Evolutionary conservation across 2,888 invertebrate genomes (phyloP), one percentile per base, ranked within the genome.

Genomic region (Mycalesis mineus): DNA sequence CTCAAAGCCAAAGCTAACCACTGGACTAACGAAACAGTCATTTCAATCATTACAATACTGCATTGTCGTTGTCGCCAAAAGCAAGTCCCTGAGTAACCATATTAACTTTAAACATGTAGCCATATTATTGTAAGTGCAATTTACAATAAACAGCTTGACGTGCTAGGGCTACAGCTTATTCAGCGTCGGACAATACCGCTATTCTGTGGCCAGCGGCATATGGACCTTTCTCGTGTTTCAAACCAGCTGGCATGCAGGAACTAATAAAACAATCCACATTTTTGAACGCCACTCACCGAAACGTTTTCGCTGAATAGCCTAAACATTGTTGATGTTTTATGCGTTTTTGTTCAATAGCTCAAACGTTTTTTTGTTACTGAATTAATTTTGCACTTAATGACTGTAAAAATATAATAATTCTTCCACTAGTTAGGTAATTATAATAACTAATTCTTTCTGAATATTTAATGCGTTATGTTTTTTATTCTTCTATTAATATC

Each of bases 121-220:
- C 51, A 55, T 40, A 44, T 60, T 59, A 62, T 64, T 65, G 65
- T 64, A 60, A 57, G 57, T 53, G 62, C 57, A 62, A 64, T 60
- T 62, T 59, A 52, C 59, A 61, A 66, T 60, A 63, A 65, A 66
- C 47, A 63, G 53, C 53, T 55, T 51, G 59, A 60, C 60, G 57
- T 62, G 60, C 60, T 54, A 55, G 45, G 57, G 66, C 65, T 66
- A 68, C 63, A 61, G 63, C 51, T 59, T 64, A 69, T 71, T 72
- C 63, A 70, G 61, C 53, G 58, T 65, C 60, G 60, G 65, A 73
- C 72, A 75, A 72, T 68, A 65, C 68, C 63, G 68, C 66, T 68
- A 67, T 71, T 69, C 70, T 70, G 65, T 64, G 66, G 55, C 53
- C 58, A 59, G 63, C 72, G 68, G 63, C 73, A 71, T 70, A 64